A percentile compares a stretch with the other conserved stretches of the same genome.
phyloP scores from a whole-genome alignment of 2,888 invertebrate species.

The Drosophila mercatorum region DNA sequence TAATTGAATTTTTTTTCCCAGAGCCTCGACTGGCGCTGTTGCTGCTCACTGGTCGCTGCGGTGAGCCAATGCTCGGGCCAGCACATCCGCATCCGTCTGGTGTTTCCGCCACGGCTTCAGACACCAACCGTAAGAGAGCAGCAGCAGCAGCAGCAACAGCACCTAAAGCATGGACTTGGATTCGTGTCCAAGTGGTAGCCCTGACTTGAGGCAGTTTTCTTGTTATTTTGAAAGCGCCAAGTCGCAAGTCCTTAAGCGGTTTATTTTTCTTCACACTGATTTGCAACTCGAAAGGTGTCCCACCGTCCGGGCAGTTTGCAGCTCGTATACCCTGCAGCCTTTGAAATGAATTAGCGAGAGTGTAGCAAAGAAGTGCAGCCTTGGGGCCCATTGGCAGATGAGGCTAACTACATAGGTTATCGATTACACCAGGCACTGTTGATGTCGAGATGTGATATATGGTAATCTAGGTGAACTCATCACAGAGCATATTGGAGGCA shows the following conservation, averaged over 20 bases:
- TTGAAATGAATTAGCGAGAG: background rate
- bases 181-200: conserved; percentile 51
- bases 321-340: conserved; percentile 1
- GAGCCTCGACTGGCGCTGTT: conserved; percentile 37
- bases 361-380: background rate
- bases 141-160: conserved; percentile 4
- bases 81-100: conserved; percentile 67
- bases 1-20: conserved; percentile 80
- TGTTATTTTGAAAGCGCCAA: conserved; percentile 75
- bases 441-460: background rate
- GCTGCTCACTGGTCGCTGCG: conserved; percentile 57
- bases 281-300: conserved; percentile 64
- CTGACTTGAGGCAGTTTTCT: conserved; percentile 69
- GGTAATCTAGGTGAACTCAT: background rate
- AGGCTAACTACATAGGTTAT: background rate
- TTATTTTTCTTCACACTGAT: conserved; percentile 77
- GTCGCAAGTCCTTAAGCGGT: conserved; percentile 78
- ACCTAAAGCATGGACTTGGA: conserved; percentile 7
- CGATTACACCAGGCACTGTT: too few species aligned
- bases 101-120: conserved; percentile 51
- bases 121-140: conserved; percentile 14
- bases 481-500: too few species aligned
- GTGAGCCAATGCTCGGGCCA: conserved; percentile 59
- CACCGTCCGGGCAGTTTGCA: conserved; percentile 3
- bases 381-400: background rate